A percentile compares a stretch with the other conserved stretches of the same genome.
Conservation (phyloP, 2,113 vertebrate genomes). For the Picathartes gymnocephalus region DNA sequence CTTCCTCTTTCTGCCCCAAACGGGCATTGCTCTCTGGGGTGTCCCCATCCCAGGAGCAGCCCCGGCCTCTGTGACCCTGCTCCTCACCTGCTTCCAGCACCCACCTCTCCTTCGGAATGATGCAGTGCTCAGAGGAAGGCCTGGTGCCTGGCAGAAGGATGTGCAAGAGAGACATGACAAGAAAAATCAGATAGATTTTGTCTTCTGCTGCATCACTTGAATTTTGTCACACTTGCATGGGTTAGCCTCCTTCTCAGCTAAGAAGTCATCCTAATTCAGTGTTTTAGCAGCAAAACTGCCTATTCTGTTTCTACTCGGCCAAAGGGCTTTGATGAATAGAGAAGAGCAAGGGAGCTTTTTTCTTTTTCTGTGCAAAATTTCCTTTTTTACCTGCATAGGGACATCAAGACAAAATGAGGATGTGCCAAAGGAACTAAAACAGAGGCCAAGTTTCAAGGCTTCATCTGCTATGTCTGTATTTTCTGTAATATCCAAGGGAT, state of each 20-base stretch:
- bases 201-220: background rate
- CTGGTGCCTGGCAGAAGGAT: background rate
- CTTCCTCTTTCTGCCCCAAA: slow-evolving; percentile 63
- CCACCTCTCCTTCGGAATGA: background rate
- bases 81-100: background rate
- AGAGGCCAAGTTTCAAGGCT: background rate
- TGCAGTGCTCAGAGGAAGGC: background rate
- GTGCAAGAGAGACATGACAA: background rate
- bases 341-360: background rate
- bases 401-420: background rate
- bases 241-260: background rate
- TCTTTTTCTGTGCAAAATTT: background rate
- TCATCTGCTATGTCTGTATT: background rate
- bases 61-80: background rate
- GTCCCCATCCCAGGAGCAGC: background rate
- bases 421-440: background rate
- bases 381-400: background rate
- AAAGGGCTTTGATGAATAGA: background rate
- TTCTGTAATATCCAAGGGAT: background rate
- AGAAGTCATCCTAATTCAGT: background rate
- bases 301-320: background rate
- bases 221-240: background rate
- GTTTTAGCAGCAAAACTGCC: background rate
- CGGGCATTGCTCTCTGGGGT: slow-evolving; percentile 44
- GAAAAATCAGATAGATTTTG: background rate